phyloP scores from a whole-genome alignment of 2,888 invertebrate species.

The Ceramica pisi region DNA sequence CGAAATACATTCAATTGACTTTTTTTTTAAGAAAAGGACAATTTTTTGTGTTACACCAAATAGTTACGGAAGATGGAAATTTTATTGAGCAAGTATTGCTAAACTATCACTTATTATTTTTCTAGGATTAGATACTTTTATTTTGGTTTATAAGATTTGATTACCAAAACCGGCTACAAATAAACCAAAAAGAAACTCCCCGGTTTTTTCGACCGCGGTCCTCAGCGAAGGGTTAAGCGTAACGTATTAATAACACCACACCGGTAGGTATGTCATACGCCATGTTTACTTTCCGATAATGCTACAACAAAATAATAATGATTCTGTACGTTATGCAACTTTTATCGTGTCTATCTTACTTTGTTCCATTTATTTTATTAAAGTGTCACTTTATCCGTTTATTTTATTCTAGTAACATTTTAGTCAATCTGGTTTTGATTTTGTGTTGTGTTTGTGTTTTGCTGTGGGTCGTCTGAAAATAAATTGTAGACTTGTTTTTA shows the following conservation, averaged over 20 bases:
- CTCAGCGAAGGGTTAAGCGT: constrained; percentile 36
- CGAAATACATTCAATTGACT: no score
- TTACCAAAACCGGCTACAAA: neutral
- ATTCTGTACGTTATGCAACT: constrained; percentile 41
- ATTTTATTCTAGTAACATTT: neutral
- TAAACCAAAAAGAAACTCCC: neutral
- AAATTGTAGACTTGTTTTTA: neutral
- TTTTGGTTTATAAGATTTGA: neutral
- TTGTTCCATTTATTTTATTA: constrained; percentile 2
- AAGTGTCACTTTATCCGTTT: neutral
- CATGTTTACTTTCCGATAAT: constrained; percentile 65
- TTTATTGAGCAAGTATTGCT: no score
- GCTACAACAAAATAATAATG: constrained; percentile 33
- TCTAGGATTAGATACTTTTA: no score
- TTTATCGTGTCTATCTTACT: constrained; percentile 31
- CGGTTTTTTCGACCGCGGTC: constrained; percentile 19
- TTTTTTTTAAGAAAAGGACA: no score
- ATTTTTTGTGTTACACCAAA: no score
- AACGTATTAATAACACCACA: constrained; percentile 68
- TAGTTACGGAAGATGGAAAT: neutral
- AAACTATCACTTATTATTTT: neutral
- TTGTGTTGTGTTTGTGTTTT: no score
- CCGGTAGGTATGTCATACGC: constrained; percentile 57
- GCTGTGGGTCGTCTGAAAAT: neutral
- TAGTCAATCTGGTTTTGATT: neutral